phyloP scores from a whole-genome alignment of 2,797 vertebrate genomes.

The Lates japonicus region DNA sequence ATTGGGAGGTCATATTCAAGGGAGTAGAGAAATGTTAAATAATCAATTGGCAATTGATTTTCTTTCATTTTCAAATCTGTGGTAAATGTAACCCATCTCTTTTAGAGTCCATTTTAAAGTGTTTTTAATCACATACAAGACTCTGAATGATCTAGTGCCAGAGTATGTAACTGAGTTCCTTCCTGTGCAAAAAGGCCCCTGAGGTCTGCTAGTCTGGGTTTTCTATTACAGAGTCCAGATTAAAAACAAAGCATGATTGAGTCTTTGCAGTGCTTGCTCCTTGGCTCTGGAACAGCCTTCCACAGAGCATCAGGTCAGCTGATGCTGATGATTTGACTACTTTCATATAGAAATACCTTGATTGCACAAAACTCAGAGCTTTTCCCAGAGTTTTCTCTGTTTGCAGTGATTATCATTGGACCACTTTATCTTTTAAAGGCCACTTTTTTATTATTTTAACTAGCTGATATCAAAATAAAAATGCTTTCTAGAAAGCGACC shows the following conservation, averaged over 20 bases:
- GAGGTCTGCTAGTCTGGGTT: too few species aligned
- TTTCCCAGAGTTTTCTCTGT: background rate
- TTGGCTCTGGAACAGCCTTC: too few species aligned
- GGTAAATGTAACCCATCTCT: constrained; percentile 4
- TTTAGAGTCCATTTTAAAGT: too few species aligned
- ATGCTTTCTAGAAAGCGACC: background rate
- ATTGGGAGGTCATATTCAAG: background rate
- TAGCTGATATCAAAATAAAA: background rate
- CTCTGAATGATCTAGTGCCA: too few species aligned
- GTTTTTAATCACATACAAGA: too few species aligned
- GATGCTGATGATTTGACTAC: background rate
- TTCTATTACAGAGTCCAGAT: too few species aligned
- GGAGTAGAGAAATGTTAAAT: background rate
- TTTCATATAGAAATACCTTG: background rate
- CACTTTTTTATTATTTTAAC: background rate
- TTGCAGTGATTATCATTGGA: background rate
- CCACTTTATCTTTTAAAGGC: background rate
- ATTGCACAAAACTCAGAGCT: background rate
- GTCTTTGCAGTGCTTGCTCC: too few species aligned
- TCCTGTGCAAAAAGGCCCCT: too few species aligned
- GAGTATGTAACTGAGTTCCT: too few species aligned
- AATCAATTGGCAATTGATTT: constrained; percentile 11
- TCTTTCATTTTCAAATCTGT: constrained; percentile 20
- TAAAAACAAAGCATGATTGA: too few species aligned
- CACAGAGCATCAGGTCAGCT: too few species aligned